These are phyloP conservation scores for Corynorhinus townsendii DNA, from an alignment of 2,113 vertebrate genomes.

Conservation along the genomic window DNA sequence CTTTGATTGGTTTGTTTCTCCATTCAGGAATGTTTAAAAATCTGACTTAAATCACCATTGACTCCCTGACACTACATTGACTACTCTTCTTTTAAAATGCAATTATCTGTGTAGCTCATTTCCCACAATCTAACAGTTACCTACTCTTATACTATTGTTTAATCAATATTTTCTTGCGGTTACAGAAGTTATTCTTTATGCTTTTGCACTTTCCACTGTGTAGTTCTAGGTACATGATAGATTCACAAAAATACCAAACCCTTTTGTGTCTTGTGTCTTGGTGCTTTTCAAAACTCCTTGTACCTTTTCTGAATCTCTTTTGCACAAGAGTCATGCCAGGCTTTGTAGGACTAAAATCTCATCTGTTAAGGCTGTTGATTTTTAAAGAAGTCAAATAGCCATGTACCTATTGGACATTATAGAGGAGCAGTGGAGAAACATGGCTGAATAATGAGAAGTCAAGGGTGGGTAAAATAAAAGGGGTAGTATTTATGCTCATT, in stretches of 20 bases:
- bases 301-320: not conserved
- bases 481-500: not conserved
- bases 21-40: not conserved
- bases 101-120: not conserved
- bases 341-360: not conserved
- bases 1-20: not conserved
- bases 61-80: not conserved
- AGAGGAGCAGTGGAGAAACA: not conserved
- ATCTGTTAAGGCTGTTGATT: not conserved
- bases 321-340: not conserved
- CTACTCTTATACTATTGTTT: not conserved
- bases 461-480: not conserved
- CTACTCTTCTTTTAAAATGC: not conserved
- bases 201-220: not conserved
- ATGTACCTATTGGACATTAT: not conserved
- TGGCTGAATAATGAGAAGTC: not conserved
- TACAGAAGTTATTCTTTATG: not conserved
- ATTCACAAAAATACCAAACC: not conserved
- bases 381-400: not conserved
- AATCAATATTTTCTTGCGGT: not conserved
- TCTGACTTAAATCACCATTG: not conserved
- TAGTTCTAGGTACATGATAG: not conserved
- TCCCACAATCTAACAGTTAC: not conserved
- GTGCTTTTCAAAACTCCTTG: conserved; percentile 25
- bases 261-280: not conserved